A percentile compares a stretch with the other conserved stretches of the same genome.
Evolutionary conservation across 2,113 vertebrate species (phyloP).

Genomic region (Raphicerus campestris): DNA sequence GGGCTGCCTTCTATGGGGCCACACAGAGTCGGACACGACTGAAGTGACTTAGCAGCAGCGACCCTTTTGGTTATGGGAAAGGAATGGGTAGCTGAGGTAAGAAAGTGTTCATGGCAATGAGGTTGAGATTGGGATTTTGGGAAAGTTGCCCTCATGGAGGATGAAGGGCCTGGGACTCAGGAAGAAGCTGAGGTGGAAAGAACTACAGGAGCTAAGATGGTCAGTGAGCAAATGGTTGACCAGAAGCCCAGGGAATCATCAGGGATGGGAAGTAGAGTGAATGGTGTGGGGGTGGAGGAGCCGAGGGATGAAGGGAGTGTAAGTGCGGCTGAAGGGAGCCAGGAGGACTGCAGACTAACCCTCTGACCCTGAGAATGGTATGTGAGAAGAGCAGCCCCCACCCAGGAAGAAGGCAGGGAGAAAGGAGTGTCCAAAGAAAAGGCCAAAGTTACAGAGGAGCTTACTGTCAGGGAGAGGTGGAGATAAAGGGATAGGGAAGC

Average conservation of each 20-base stretch:
- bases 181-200: neutral
- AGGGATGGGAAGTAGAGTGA: fast-evolving
- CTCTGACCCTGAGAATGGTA: neutral
- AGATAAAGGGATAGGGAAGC: no score
- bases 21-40: no score
- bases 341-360: neutral
- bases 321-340: neutral
- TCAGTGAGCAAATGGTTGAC: neutral
- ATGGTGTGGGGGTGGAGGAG: neutral
- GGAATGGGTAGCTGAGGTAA: neutral
- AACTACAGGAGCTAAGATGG: neutral
- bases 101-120: neutral
- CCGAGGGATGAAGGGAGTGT: neutral
- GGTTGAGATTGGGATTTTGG: neutral
- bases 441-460: neutral
- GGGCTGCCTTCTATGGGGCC: no score
- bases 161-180: neutral
- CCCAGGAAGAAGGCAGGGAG: neutral
- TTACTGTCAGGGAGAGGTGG: neutral
- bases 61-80: neutral
- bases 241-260: neutral
- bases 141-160: neutral
- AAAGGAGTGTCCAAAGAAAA: neutral
- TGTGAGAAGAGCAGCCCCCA: neutral
- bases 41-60: neutral